phyloP scores from a whole-genome alignment of 1,140 invertebrate species.

The Cydia splendana region DNA sequence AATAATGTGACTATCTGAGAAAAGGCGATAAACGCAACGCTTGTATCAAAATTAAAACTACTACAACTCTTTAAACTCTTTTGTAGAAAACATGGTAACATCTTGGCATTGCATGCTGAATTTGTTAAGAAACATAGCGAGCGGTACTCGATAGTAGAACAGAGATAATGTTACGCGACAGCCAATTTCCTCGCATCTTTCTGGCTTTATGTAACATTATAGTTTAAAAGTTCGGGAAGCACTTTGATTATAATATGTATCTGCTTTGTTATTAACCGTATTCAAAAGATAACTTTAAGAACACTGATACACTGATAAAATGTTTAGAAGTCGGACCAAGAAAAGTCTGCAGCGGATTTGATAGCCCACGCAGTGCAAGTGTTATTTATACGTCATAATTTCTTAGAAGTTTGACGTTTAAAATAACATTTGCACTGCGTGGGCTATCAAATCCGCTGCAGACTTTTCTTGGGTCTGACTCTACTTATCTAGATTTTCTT shows the following conservation, averaged over 20 bases:
- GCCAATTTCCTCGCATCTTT: slow-evolving; percentile 4
- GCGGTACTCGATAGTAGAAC: not conserved
- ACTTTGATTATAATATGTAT: not conserved
- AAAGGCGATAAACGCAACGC: no score
- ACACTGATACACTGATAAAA: no score
- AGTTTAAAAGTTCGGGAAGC: not conserved
- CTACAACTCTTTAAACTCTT: not conserved
- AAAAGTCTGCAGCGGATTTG: no score
- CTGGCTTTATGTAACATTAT: slow-evolving; percentile 4
- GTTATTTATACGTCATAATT: no score
- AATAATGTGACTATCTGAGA: no score
- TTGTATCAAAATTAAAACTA: not conserved
- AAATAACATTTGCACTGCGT: no score
- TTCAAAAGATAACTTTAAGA: not conserved
- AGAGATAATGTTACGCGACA: not conserved
- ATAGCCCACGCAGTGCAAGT: no score
- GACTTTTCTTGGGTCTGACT: no score
- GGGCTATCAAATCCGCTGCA: no score
- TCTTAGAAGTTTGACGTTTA: no score
- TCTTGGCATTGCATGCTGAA: not conserved
- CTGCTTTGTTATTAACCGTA: not conserved
- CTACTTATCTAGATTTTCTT: no score
- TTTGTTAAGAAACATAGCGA: not conserved
- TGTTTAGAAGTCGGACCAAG: no score
- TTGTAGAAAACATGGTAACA: not conserved